Conservation (phyloP, 2,797 vertebrate genomes). For the Triplophysa yarkandensis region DNA sequence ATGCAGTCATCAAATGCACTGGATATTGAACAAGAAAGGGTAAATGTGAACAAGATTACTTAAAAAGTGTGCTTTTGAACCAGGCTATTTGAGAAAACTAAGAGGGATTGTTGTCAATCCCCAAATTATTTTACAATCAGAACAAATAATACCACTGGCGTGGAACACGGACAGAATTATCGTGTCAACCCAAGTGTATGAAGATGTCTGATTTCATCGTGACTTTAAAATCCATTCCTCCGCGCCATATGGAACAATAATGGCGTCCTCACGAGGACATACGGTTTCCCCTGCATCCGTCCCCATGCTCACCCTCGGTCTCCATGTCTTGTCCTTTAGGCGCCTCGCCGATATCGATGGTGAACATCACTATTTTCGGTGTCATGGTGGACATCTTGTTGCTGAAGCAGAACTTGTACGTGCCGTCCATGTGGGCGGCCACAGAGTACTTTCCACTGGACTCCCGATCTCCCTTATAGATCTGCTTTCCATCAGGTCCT, state of each 20-base stretch:
- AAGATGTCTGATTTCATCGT: not conserved
- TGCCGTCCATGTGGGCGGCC: conserved; percentile 97
- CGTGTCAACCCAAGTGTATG: not conserved
- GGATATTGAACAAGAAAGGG: not conserved
- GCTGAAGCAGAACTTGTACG: conserved; percentile 98
- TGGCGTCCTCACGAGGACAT: too few species aligned
- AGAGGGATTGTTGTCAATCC: not conserved
- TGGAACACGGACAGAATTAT: not conserved
- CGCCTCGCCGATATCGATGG: conserved; percentile 96
- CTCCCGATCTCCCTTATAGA: conserved; percentile 95
- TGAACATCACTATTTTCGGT: conserved; percentile 99
- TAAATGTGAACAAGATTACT: not conserved
- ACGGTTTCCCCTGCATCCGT: not conserved
- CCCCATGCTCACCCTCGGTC: conserved; percentile 87
- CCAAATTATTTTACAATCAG: not conserved
- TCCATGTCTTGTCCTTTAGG: conserved; percentile 98
- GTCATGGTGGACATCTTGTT: conserved; percentile 99
- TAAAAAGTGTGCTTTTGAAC: not conserved
- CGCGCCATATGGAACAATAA: conserved; percentile 1
- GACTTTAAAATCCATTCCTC: not conserved
- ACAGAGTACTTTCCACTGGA: conserved; percentile 98
- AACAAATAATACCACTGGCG: not conserved
- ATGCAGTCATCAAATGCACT: not conserved
- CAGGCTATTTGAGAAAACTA: not conserved
- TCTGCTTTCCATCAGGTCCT: conserved; percentile 94